These are phyloP conservation scores for Cephalotes varians DNA, from an alignment of 2,888 invertebrate genomes.

Conservation along the genomic window DNA sequence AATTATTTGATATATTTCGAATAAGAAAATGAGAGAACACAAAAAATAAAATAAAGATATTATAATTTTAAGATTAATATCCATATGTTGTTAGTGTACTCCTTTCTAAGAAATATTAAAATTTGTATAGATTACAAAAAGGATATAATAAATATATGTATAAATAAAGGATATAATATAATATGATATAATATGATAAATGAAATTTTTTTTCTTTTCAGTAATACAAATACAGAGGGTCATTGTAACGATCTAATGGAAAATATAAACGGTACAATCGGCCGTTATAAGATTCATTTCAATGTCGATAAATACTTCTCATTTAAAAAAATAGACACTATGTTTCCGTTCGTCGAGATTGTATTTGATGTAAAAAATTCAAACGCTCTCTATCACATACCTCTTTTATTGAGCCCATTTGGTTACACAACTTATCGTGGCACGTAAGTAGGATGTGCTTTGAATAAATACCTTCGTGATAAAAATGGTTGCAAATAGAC, in stretches of 20 bases:
- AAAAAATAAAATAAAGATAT: neutral
- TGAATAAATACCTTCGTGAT: neutral
- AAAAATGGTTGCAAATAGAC: neutral
- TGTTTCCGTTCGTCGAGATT: slow-evolving; percentile 93
- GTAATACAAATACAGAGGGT: slow-evolving; percentile 89
- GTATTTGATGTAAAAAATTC: slow-evolving; percentile 89
- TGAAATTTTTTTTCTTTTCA: slow-evolving; percentile 70
- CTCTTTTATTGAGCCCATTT: slow-evolving; percentile 91
- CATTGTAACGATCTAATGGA: slow-evolving; percentile 89
- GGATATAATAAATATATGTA: no score
- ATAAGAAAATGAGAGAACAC: neutral
- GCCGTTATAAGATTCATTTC: slow-evolving; percentile 92
- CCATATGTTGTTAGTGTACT: neutral
- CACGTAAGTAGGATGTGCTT: slow-evolving; percentile 84
- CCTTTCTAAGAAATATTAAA: neutral
- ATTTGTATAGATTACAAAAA: no score
- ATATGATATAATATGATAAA: no score
- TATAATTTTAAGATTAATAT: neutral
- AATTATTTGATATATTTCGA: neutral
- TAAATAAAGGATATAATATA: neutral
- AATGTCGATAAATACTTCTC: slow-evolving; percentile 91
- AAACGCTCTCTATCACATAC: slow-evolving; percentile 91
- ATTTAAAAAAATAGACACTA: slow-evolving; percentile 87
- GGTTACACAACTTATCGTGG: slow-evolving; percentile 93
- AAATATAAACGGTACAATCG: slow-evolving; percentile 88